Evolutionary conservation across 1,140 invertebrate genomes (phyloP), one percentile per base, ranked within the genome.

Genomic region (Zaprionus vittiger): DNA sequence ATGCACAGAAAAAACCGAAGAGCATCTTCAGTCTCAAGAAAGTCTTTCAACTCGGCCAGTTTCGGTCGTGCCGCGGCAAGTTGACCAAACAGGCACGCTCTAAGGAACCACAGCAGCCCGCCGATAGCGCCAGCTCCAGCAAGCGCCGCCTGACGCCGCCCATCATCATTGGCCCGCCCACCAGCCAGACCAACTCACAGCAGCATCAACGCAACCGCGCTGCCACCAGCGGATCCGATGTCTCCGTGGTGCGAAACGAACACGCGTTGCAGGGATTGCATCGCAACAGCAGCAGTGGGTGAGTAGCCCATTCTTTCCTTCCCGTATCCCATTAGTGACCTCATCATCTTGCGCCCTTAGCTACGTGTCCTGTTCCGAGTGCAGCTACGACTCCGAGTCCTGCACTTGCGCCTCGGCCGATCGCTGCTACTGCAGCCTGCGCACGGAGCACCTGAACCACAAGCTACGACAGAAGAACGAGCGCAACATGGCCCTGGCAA

Each of bases 331-430:
- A 47, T 4, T n/a, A 24, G 6, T n/a, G 9, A 20, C 14, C 44
- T 22, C 20, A 22, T 60, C 17, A 14, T 1, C 9, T 44, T 15
- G 15, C 14, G 24, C 4, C 2, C 49, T 4, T 20, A 93, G 92
- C 7, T 97, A 97, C 82, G 96, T 97, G 6, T 97, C 96, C 14
- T 98, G 96, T 91, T 97, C 96, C 24, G 97, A 98, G 93, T 98
- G 97, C 90, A 96, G 95, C 69, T 96, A 96, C 83, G 96, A 97
- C 83, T 97, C 96, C 11, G 97, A 97, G 77, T 95, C 95, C 11
- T 97, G 97, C 84, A 95, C 96, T 2, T 96, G 95, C 80, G 93
- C 94, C 26, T 95, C 95, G 1, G 96, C 96, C 4, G 96, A 96
- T 84, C 96, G 96, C 86, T 97, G 96, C 80, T 97, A 97, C 79